Percentiles rank a stretch among this genome's conserved stretches.
Evolutionary conservation across 1,140 invertebrate genomes (phyloP).

Genomic region (Euwallacea similis): DNA sequence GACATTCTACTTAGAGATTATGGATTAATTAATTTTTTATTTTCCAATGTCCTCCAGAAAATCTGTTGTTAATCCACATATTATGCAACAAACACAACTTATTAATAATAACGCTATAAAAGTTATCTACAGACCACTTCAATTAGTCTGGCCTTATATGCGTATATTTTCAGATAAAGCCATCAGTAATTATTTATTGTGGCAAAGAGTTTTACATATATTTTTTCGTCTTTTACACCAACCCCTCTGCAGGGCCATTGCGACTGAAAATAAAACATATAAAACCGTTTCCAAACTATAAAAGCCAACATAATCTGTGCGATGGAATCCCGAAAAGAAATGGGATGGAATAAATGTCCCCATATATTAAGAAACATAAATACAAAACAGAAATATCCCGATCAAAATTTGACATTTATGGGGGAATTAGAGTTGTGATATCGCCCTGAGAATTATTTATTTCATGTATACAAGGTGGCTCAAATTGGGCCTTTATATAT

Average conservation of each 20-base stretch:
- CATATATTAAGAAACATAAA: constrained; percentile 9
- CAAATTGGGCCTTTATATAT: no score
- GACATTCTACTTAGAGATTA: background rate
- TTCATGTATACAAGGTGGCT: background rate
- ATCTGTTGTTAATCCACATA: background rate
- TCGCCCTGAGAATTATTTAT: background rate
- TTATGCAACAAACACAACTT: background rate
- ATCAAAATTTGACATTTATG: constrained; percentile 14
- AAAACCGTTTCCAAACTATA: background rate
- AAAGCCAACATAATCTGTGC: background rate
- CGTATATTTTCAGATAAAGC: background rate
- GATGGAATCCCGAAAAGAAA: constrained; percentile 14
- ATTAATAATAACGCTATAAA: constrained; percentile 7
- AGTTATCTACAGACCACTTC: constrained; percentile 7
- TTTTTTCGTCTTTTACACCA: background rate
- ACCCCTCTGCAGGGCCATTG: no score
- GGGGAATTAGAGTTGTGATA: constrained; percentile 9
- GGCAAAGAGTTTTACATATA: background rate
- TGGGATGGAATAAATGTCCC: constrained; percentile 8
- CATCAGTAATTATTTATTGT: no score
- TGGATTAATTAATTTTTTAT: background rate
- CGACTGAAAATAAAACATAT: background rate
- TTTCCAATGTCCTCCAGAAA: background rate
- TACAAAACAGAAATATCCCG: constrained; percentile 19
- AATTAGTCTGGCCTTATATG: background rate